Evolutionary conservation across 2,113 vertebrate species (phyloP).

Genomic region (Rhinolophus ferrumequinum): DNA sequence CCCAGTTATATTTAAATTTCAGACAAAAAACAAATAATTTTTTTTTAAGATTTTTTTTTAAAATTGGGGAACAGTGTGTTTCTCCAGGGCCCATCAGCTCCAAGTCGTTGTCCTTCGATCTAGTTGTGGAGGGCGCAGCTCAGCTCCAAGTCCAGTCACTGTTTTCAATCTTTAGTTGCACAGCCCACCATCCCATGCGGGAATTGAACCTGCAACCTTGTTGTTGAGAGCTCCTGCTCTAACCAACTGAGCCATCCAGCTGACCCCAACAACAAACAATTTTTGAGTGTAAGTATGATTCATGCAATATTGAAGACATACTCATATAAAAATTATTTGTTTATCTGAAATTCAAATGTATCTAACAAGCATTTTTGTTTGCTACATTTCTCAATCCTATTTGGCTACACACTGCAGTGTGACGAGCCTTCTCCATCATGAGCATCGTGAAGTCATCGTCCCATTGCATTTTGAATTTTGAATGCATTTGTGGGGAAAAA

Average conservation of each 20-base stretch:
- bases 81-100: no score
- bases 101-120: no score
- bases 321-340: background rate
- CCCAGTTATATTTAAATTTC: background rate
- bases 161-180: no score
- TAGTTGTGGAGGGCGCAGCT: no score
- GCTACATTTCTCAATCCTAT: background rate
- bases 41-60: background rate
- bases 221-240: no score
- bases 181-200: no score
- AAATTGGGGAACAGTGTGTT: no score
- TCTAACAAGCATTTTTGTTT: background rate
- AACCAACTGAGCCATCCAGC: no score
- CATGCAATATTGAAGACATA: background rate
- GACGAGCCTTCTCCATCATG: background rate
- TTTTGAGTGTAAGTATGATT: background rate
- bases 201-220: no score
- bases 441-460: background rate
- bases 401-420: background rate
- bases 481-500: background rate
- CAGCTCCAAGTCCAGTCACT: no score
- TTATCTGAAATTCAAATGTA: constrained; percentile 11
- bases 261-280: no score
- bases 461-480: background rate
- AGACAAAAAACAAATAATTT: background rate